Base-by-base conservation (phyloP, 2,888 invertebrate species). In the Philonicus albiceps region DNA sequence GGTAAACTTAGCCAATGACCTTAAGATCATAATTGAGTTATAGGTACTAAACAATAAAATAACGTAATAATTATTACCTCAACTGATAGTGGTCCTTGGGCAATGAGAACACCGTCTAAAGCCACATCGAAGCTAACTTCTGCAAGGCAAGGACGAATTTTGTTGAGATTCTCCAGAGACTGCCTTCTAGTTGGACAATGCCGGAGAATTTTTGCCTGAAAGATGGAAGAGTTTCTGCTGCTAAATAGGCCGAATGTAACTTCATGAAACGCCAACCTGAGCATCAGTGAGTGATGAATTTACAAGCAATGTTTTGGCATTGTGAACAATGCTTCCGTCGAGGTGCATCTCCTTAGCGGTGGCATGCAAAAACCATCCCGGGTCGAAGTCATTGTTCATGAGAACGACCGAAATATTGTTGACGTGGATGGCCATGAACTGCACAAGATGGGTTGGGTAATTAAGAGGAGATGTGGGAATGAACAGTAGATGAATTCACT, bases 401-500 rank as follows among this genome's bases (percentile, higher is more conserved):
- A 95, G 93, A 90, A 94, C 94, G 43, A 94, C 93, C 6, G 94
- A 95, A 89, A 96, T 93, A 90, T 96, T 96, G 90, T 96, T 95
- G 86, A 97, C 94, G 90, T 97, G 96, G 27, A 97, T 94, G 13
- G 97, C 96, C 95, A 97, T 96, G 91, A 97, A 97, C 96, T 97
- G 91, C 64, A 91, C 88, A 64, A 27, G 19, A 27, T 19, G 19
- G 27, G 22, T 5, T 64, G 11, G 8, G 49, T n/a, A 5, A n/a
- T n/a, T 3, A 31, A 5, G 11, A 16, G 27, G 64, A 16, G n/a
- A 22, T 11, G 37, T 19, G 2, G 7, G n/a, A n/a, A n/a, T 19
- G 53, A 16, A 8, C 4, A 64, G 1, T 13, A 64, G 1, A 3
- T 22, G 3, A 27, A 11, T 19, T 22, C 75, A 88, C 89, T 89